Evolutionary conservation across 1,140 invertebrate species (phyloP).

Genomic region (Eumeta japonica): DNA sequence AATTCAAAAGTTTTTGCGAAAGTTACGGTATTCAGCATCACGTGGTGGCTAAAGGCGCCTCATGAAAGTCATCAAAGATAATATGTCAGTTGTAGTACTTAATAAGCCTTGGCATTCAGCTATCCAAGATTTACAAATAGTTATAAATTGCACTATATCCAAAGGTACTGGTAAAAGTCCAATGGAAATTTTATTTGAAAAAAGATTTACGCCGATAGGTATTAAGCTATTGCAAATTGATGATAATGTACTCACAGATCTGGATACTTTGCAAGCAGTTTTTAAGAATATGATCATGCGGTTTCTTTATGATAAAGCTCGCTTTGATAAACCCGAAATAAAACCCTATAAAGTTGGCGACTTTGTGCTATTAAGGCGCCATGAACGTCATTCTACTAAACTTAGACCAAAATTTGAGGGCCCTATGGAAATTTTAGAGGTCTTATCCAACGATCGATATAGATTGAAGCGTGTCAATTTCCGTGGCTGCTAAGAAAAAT

Average conservation of each 20-base stretch:
- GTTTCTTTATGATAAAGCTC: slow-evolving; percentile 12
- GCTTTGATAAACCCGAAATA: slow-evolving; percentile 18
- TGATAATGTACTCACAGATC: slow-evolving; percentile 8
- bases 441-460: no score
- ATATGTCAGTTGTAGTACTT: slow-evolving; percentile 10
- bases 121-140: slow-evolving; percentile 10
- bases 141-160: slow-evolving; percentile 10
- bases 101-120: slow-evolving; percentile 9
- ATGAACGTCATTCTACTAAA: slow-evolving; percentile 18
- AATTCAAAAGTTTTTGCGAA: slow-evolving; percentile 11
- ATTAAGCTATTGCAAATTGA: slow-evolving; percentile 15
- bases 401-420: no score
- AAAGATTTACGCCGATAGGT: slow-evolving; percentile 14
- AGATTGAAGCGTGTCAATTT: no score
- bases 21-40: slow-evolving; percentile 9
- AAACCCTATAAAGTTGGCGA: slow-evolving; percentile 16
- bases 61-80: slow-evolving; percentile 20
- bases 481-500: no score
- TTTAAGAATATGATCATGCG: slow-evolving; percentile 16
- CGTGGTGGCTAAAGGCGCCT: slow-evolving; percentile 13
- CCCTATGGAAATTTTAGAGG: no score
- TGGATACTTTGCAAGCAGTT: slow-evolving; percentile 3
- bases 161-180: slow-evolving; percentile 17
- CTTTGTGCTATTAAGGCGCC: slow-evolving; percentile 17
- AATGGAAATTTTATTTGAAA: slow-evolving; percentile 19